Base-by-base conservation (phyloP, 1,140 invertebrate genomes). In the Drosophila micromelanica region DNA sequence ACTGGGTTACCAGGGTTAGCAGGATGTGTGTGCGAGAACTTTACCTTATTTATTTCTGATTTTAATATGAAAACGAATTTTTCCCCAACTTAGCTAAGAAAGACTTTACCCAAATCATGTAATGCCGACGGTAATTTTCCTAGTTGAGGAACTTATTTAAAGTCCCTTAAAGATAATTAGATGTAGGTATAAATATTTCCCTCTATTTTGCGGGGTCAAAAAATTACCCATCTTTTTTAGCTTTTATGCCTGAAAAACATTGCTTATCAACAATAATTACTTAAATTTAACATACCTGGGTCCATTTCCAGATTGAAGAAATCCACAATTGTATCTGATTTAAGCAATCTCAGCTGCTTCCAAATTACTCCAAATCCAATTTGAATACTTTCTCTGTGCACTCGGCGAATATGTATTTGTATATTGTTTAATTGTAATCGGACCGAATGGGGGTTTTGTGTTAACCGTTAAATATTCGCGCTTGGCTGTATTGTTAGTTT, bases 401-500 rank as follows among this genome's bases (percentile, higher is more conserved):
- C 35, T n/a, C 43, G 49, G 20, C 13, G 42, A 48, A 30, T 40
- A 42, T 56, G 5, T 56, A 27, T 30, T 20, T 40, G 7, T 56
- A 13, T 57, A 17, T 32, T 57, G 30, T 60, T 73, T 72, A 57
- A 72, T 65, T 65, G 54, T 49, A 42, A 46, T 68, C 55, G 55
- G 30, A 5, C 32, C 5, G 20, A 6, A 6, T 3, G 32, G 48
- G 32, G 23, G 32, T 55, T 62, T 61, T 60, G 13, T 48, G 15
- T 55, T 65, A 78, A 61, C 80, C 81, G 81, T 81, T 86, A 87
- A 87, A 63, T 86, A 82, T 72, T 87, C 84, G 64, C 82, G 87
- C 82, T 86, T 79, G 84, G 72, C 71, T 73, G 64, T 86, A 89
- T 89, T 86, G 78, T 89, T 80, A 76, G 78, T 89, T 86, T 87